Conservation (phyloP, 92 coral and sea anemone genomes). For the Pocillopora meandrina region DNA sequence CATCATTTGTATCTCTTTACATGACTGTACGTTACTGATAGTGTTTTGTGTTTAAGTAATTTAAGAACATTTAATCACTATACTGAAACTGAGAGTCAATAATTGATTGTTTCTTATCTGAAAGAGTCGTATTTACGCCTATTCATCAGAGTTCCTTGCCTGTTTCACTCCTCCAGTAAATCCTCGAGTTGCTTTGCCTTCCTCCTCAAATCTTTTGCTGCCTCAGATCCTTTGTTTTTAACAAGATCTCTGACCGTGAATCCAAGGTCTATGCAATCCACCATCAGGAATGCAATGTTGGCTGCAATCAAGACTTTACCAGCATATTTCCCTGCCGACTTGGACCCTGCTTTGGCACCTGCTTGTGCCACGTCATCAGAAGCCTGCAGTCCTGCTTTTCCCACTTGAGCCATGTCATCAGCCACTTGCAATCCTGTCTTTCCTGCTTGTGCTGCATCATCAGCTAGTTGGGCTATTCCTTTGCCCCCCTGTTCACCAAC, state of each 20-base stretch:
- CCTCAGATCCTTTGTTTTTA: no score
- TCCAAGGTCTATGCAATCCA: not conserved
- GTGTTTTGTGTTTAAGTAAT: no score
- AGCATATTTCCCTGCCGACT: not conserved
- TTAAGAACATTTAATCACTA: no score
- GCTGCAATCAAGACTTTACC: not conserved
- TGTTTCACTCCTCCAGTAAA: no score
- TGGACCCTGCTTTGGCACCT: not conserved
- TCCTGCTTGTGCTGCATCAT: not conserved
- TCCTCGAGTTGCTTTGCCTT: no score
- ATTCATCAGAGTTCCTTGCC: no score
- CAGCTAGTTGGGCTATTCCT: not conserved
- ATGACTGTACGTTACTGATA: no score
- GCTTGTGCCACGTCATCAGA: not conserved
- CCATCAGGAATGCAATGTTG: not conserved
- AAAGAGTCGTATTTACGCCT: no score
- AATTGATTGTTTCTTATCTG: no score
- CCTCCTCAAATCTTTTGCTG: no score
- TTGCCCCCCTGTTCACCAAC: not conserved
- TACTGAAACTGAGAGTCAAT: no score
- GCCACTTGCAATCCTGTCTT: not conserved
- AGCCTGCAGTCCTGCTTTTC: not conserved
- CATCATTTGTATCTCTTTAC: no score
- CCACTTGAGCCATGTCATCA: not conserved
- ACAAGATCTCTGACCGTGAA: not conserved